Conservation (phyloP, 2,797 vertebrate species). For the Sardinella longiceps region DNA sequence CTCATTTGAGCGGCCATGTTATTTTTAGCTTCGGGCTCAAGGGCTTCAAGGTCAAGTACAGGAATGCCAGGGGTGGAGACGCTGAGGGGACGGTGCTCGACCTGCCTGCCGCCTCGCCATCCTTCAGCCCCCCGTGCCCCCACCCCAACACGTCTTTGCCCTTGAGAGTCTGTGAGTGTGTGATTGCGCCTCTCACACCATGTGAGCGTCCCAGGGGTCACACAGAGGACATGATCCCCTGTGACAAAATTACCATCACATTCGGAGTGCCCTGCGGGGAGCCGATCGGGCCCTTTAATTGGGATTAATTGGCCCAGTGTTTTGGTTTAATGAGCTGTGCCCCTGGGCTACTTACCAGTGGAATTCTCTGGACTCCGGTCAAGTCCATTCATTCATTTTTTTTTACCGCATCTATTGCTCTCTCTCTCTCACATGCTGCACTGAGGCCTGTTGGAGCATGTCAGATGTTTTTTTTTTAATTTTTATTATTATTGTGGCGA, state of each 20-base stretch:
- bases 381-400: constrained; percentile 23
- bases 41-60: not conserved
- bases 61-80: not conserved
- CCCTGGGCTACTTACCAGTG: constrained; percentile 24
- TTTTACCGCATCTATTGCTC: not conserved
- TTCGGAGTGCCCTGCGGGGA: constrained; percentile 12
- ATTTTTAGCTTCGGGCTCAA: constrained; percentile 16
- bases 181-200: not conserved
- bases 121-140: not conserved
- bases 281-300: constrained; percentile 32
- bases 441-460: not conserved
- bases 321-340: constrained; percentile 35
- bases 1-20: not conserved
- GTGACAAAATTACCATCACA: not conserved
- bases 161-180: not conserved
- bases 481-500: not conserved
- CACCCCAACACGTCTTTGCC: not conserved
- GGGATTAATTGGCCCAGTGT: constrained; percentile 39
- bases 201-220: constrained; percentile 23
- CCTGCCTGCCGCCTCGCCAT: not conserved
- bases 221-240: constrained; percentile 21
- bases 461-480: not conserved
- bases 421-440: not conserved
- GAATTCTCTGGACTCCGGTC: constrained; percentile 35
- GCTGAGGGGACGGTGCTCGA: constrained; percentile 1